Base-by-base conservation (phyloP, 2,113 vertebrate genomes). In the Chaetura pelagica region DNA sequence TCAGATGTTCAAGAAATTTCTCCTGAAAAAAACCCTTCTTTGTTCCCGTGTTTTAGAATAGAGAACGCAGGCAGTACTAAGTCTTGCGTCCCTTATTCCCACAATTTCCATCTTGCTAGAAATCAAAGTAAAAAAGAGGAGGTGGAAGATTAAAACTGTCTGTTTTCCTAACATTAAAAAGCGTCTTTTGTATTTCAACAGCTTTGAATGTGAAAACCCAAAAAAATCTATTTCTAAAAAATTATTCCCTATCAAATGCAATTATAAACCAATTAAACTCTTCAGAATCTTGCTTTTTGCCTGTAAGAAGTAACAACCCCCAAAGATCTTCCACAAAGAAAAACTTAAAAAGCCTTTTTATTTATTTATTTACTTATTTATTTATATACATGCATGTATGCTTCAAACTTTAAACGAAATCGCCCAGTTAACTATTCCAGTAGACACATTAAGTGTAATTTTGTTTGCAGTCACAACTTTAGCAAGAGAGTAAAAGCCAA, bases 161-260 rank as follows among this genome's bases (percentile, higher is more conserved):
- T 95, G 27, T 92, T 96, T 68, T 88, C 26, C 34, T 73, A 71
- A 46, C 29, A 40, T 49, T 85, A 85, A 83, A 97, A 80, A 29
- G 82, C 46, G 63, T 40, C 78, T 96, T 94, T 95, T 94, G 81
- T 93, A 72, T 77, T 94, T 91, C 71, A 93, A 54, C 46, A 63
- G 67, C 75, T 91, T 76, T 71, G 71, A 87, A 73, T 73, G 38
- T 69, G 75, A 79, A 95, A 96, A 94, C 84, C 89, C 89, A 95
- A 93, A 96, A 93, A 69, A 84, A 96, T 77, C 51, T 35, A 71
- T 75, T 95, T 90, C 59, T 89, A 55, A 87, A 94, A 92, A 72
- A 51, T 40, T 49, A 64, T 74, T 91, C 79, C 23, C 15, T 84
- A 57, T 75, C 44, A 89, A 93, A 90, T 32, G 30, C 59, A 96